Base-by-base conservation (phyloP, 2,888 invertebrate genomes). In the Eupithecia inturbata region DNA sequence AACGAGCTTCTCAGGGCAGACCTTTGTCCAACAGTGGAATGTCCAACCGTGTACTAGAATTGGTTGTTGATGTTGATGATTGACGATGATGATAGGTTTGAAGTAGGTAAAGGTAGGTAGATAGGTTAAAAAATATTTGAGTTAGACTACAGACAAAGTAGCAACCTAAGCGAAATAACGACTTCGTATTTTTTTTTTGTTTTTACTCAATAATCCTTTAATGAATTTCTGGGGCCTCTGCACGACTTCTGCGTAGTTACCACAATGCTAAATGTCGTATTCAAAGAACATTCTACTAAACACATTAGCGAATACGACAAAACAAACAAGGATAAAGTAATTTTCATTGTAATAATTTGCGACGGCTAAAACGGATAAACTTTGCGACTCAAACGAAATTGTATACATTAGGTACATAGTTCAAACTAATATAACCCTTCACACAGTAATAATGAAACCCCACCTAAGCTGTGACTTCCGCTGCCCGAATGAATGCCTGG, bases 141-240 rank as follows among this genome's bases (percentile, higher is more conserved):
- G 1, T 19, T 19, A 6, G 19, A 45, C 7, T 45, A 6, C 45
- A 49, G n/a, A 49, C 16, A 41, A 3, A 2, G 6, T 14, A 10
- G 39, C 14, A n/a, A 14, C 3, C 14, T 41, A 41, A 41, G 16
- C 14, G 41, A n/a, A n/a, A n/a, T n/a, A n/a, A n/a, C n/a, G n/a
- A n/a, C n/a, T n/a, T n/a, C n/a, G n/a, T n/a, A n/a, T n/a, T n/a
- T n/a, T n/a, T n/a, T n/a, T n/a, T n/a, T n/a, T n/a, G n/a, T n/a
- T 22, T 33, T 14, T 14, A 87, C 89, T 49, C 76, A 89, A 87
- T 85, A 89, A 80, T 72, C 89, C 87, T 77, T 88, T 83, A 79
- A 84, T 88, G 41, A 90, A 63, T 79, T 84, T 89, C 66, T 81
- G 78, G 0, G 85, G 81, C 88, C 88, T n/a, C n/a, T n/a, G n/a